Evolutionary conservation across 1,140 invertebrate genomes (phyloP), one percentile per base, ranked within the genome.

Genomic region (Zaprionus davidi): DNA sequence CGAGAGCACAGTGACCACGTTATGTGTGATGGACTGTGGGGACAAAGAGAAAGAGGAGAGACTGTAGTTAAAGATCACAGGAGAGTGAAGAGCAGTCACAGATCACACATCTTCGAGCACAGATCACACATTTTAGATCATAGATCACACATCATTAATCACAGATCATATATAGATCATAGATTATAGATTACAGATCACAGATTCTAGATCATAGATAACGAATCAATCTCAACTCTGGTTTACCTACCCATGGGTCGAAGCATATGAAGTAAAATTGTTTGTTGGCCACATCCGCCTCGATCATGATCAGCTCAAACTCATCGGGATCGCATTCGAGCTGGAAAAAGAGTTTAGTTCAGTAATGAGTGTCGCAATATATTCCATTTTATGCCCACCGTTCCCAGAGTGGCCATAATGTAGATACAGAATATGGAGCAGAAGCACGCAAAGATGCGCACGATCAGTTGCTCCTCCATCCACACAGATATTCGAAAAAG

Each of bases 21-120:
- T 96, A 92, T 97, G 95, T 0, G 97, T 96, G 79, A 97, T 96
- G 91, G 97, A 96, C 97, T 98, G 92, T 22, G 28, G 17, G 11
- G 13, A 55, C 9, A 24, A 38, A 1, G 2, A 1, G 1, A 11
- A 41, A 2, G 15, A n/a, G 28, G 28, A 9, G 0, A 9, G 28
- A 31, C 28, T 31, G 0, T 31, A 7, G 28, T 31, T 31, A 31
- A 31, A 31, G 28, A 31, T 31, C 1, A 31, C 7, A 31, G 28
- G 28, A 41, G 1, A 41, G 15, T 41, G 15, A n/a, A n/a, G 13
- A 6, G 12, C 13, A 4, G 7, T 9, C 1, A 9, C 7, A 28
- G 28, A 7, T 28, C 7, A 28, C 26, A 28, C 5, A 28, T 6
- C 5, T 7, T 28, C 0, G 5, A 7, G 6, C 5, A 6, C 0